Evolutionary conservation across 2,888 invertebrate species (phyloP).

Genomic region (Empis livida): DNA sequence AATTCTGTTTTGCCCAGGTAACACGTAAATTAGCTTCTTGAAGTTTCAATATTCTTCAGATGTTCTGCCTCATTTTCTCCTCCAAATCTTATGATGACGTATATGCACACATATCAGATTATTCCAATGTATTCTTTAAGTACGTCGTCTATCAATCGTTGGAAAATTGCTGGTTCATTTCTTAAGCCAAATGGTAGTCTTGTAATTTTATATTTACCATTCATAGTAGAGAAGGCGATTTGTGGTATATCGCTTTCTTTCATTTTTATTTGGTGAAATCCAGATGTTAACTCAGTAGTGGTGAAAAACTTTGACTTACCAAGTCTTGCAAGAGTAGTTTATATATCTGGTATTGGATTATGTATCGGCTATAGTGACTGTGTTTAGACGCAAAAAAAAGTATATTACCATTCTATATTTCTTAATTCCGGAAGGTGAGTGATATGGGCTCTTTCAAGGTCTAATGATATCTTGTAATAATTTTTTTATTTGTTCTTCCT

Average conservation of each 20-base stretch:
- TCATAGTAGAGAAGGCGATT: constrained; percentile 11
- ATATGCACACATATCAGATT: constrained; percentile 12
- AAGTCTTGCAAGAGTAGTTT: constrained; percentile 12
- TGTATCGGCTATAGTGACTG: constrained; percentile 3
- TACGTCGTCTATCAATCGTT: constrained; percentile 14
- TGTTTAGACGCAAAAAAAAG: constrained; percentile 11
- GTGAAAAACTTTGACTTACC: constrained; percentile 7
- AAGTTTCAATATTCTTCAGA: constrained; percentile 4
- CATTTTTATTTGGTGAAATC: constrained; percentile 10
- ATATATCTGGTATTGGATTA: constrained; percentile 6
- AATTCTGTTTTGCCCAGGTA: constrained; percentile 11
- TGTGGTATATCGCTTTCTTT: constrained; percentile 6
- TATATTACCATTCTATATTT: constrained; percentile 14
- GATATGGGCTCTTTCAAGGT: constrained; percentile 18
- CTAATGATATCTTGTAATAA: constrained; percentile 20
- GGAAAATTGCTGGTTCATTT: constrained; percentile 6
- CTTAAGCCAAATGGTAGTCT: constrained; percentile 6
- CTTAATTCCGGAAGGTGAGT: constrained; percentile 14
- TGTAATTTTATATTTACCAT: constrained; percentile 11
- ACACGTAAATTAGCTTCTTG: no score
- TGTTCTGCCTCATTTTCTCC: constrained; percentile 6
- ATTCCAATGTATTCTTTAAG: constrained; percentile 9
- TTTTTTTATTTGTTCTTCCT: constrained; percentile 21
- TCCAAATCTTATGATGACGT: constrained; percentile 14
- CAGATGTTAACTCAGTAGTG: constrained; percentile 7